A percentile compares a stretch with the other conserved stretches of the same genome.
phyloP scores from a whole-genome alignment of 2,113 vertebrate genomes.

The Eubucco bourcierii region DNA sequence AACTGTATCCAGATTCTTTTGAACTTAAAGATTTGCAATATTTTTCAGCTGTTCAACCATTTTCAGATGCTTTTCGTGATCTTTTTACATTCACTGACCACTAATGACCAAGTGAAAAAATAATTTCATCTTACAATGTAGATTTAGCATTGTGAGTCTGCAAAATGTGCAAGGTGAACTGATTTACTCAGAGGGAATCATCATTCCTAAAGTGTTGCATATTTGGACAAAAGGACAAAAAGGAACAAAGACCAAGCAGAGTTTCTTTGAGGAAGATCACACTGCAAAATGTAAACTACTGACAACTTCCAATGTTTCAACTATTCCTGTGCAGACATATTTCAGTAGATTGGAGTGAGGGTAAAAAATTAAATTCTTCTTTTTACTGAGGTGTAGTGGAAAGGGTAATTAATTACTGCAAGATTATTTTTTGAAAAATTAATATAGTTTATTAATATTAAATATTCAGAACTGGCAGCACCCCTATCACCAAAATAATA shows the following conservation, averaged over 20 bases:
- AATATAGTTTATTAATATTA: no score
- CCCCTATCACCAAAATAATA: no score
- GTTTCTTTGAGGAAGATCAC: neutral
- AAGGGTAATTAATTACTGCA: no score
- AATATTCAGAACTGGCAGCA: no score
- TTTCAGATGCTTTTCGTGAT: neutral
- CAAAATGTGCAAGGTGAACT: neutral
- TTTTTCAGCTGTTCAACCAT: neutral
- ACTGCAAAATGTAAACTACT: neutral
- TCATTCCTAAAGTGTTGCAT: neutral
- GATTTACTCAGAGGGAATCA: neutral
- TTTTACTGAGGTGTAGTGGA: no score
- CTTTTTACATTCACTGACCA: neutral
- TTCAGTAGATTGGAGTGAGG: neutral
- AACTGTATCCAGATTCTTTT: neutral
- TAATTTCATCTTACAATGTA: neutral
- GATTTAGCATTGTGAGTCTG: neutral
- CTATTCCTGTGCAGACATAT: neutral
- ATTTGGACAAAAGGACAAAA: neutral
- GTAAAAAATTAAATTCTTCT: fast-evolving
- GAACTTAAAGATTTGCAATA: neutral
- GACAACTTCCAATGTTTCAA: neutral
- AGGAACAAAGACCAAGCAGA: neutral
- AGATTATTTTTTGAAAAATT: no score
- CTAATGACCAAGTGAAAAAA: neutral